Evolutionary conservation across 2,113 vertebrate genomes (phyloP).

Genomic region (Gavia stellata): DNA sequence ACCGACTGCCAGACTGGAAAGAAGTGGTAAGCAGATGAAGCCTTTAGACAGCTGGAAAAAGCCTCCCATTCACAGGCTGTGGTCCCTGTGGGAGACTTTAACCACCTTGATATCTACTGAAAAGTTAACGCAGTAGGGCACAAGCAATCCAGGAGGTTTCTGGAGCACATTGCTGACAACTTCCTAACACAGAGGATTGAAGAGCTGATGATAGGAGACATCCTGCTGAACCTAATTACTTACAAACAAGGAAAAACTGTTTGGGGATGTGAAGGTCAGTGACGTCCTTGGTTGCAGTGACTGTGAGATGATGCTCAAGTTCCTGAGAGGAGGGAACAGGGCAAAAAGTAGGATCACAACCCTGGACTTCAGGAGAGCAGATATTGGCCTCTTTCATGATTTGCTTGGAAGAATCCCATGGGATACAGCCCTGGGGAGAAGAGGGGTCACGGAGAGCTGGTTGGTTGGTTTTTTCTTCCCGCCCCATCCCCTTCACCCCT

Average conservation of each 20-base stretch:
- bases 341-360: neutral
- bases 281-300: neutral
- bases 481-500: neutral
- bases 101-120: neutral
- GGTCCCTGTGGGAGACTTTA: neutral
- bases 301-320: neutral
- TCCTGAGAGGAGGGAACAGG: neutral
- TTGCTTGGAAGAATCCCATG: neutral
- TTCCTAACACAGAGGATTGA: neutral
- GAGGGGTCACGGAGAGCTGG: neutral
- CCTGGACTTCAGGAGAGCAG: neutral
- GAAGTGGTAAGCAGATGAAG: neutral
- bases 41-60: neutral
- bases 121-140: neutral
- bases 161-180: neutral
- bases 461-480: no score
- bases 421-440: neutral
- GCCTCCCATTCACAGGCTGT: neutral
- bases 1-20: neutral
- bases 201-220: neutral
- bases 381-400: neutral
- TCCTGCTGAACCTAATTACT: neutral
- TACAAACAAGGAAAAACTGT: neutral
- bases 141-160: neutral
- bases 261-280: neutral